Evolutionary conservation across 2,888 invertebrate genomes (phyloP), one percentile per base, ranked within the genome.

Genomic region (Automeris io): DNA sequence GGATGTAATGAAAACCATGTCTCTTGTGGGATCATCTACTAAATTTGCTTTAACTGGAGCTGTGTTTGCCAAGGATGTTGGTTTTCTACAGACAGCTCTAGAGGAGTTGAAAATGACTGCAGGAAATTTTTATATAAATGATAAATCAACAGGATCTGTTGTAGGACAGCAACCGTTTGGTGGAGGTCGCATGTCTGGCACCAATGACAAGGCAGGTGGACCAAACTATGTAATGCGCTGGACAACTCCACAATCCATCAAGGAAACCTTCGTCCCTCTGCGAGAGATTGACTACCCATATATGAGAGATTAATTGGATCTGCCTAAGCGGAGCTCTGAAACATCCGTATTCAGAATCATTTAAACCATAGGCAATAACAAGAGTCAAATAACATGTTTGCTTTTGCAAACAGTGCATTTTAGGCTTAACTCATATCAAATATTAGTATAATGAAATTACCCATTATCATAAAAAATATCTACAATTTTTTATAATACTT

Each of bases 131-230:
- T 99, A 99, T 73, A 89, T 99, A 38, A 99, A 99, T 63, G 99
- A 99, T 75, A 99, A 99, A 78, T 97, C 96, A 0, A 99, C 99
- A 0, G 99, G 99, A 1, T 96, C 99, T 5, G 96, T 99, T 16
- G 99, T 99, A 3, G 98, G 97, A 0, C 99, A 99, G 71, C 99
- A 99, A 75, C 99, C 99, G 0, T 99, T 99, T 70, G 99, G 99
- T 33, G 99, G 99, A 21, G 94, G 96, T 8, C 91, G 98, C 60
- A 91, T 96, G 90, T 99, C 98, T 42, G 98, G 97, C 49, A 99
- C 99, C 38, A 99, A 99, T 66, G 99, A 99, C 81, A 99, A 99
- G 85, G 99, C 99, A 2, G 99, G 99, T 16, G 98, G 98, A 4
- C 98, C 99, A 1, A 94, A 94, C 70, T 99, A 99, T 67, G 90